phyloP scores from a whole-genome alignment of 1,140 invertebrate genomes.

The Drosophila auraria region DNA sequence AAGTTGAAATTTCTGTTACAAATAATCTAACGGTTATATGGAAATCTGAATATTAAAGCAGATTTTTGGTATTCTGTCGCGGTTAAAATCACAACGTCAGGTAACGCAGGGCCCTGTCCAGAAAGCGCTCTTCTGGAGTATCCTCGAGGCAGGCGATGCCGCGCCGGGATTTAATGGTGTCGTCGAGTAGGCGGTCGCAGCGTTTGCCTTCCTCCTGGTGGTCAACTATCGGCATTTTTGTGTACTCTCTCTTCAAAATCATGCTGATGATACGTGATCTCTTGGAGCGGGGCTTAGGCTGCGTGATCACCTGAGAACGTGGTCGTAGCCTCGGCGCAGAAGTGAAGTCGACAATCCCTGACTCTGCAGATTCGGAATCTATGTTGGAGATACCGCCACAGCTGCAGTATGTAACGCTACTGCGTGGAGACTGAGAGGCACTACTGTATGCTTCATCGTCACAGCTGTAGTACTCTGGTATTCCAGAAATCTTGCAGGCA shows the following conservation, averaged over 20 bases:
- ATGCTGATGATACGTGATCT: slow-evolving; percentile 72
- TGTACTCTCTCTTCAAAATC: slow-evolving; percentile 65
- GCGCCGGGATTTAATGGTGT: slow-evolving; percentile 44
- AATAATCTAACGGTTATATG: not conserved
- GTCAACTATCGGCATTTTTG: slow-evolving; percentile 18
- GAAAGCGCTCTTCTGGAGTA: slow-evolving; percentile 62
- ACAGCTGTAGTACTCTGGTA: slow-evolving; percentile 46
- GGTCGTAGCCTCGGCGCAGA: slow-evolving; percentile 39
- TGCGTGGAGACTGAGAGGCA: slow-evolving; percentile 43
- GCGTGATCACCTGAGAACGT: slow-evolving; percentile 50
- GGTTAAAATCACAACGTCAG: slow-evolving; percentile 65
- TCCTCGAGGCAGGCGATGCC: slow-evolving; percentile 29
- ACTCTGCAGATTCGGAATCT: slow-evolving; percentile 62
- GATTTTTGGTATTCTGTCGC: not conserved
- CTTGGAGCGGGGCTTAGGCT: slow-evolving; percentile 43
- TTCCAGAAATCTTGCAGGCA: not conserved
- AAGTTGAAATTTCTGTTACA: slow-evolving; percentile 21
- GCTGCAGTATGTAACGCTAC: slow-evolving; percentile 66
- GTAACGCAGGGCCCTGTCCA: slow-evolving; percentile 75
- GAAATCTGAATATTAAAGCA: slow-evolving; percentile 12
- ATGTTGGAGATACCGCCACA: slow-evolving; percentile 31
- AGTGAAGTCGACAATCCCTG: slow-evolving; percentile 50
- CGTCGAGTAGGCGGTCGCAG: slow-evolving; percentile 27
- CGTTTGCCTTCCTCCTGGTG: slow-evolving; percentile 1
- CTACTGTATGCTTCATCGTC: slow-evolving; percentile 72